Conservation (phyloP, 2,888 invertebrate species). For the Diploptera punctata region DNA sequence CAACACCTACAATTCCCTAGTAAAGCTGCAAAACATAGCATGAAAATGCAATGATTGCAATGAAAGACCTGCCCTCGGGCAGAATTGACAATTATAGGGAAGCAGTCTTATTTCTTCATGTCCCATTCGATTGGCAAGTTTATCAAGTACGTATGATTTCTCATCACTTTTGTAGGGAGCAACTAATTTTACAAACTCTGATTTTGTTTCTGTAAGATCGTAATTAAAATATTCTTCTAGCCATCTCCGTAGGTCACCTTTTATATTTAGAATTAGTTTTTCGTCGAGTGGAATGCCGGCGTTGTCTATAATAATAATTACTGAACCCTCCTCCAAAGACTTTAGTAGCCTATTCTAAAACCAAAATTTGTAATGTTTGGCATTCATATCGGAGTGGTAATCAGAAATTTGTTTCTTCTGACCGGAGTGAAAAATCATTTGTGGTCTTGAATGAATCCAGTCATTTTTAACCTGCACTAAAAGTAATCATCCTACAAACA, state of each 20-base stretch:
- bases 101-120: background rate
- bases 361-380: background rate
- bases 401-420: background rate
- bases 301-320: conserved; percentile 1
- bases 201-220: background rate
- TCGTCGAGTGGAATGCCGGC: background rate
- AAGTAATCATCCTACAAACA: background rate
- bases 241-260: background rate
- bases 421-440: background rate
- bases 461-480: background rate
- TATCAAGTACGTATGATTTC: background rate
- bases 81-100: background rate
- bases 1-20: too few relatives aligned
- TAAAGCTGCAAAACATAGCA: too few relatives aligned
- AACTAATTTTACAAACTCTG: conserved; percentile 1
- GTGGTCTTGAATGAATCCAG: background rate
- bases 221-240: background rate
- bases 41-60: too few relatives aligned
- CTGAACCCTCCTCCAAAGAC: conserved; percentile 1
- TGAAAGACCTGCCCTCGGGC: too few relatives aligned
- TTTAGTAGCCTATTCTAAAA: background rate
- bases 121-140: background rate
- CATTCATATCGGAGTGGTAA: background rate
- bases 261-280: background rate
- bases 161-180: background rate